Evolutionary conservation across 53 echinoderm and acorn worm genomes (phyloP), one percentile per base, ranked within the genome.

Genomic region (Echinarachnius parma): DNA sequence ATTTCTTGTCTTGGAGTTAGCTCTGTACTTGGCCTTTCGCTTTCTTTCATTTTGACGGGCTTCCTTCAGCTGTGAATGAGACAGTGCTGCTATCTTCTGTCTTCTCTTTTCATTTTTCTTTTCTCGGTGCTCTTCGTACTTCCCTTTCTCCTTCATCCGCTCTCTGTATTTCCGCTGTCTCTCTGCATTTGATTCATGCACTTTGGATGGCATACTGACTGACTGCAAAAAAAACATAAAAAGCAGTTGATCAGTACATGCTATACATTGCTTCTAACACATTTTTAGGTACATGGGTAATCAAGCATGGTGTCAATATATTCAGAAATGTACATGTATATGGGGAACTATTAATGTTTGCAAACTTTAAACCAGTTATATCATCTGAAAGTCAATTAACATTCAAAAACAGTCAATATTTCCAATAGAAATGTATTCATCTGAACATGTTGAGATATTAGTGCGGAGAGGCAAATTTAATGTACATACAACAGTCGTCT

Each of bases 131-230:
- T 59, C 22, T 21, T 59, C 25, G 11, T 33, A 32, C 34, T 16
- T 31, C 8, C 34, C 62, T 32, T 61, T 32, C 34, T 61, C 34
- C 21, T 61, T 61, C 35, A 31, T 9, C 8, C 33, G 9, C 35
- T 61, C 62, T 61, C 62, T 61, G 62, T 32, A 61, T 21, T 23
- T 9, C 30, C 60, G 26, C 25, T 59, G 60, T 23, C 30, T 59
- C 25, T 59, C 22, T 4, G 60, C 23, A 59, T 23, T 59, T 26
- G 60, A 21, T 59, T 28, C 26, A 9, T 13, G 60, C 27, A 59
- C 30, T 26, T 59, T 59, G 60, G 42, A 13, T 39, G 42, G 42
- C 42, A 39, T 39, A 39, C 7, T 39, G 42, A 39, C 42, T 13
- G n/a, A n/a, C 42, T 39, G 42, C 42, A 39, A 13, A 39, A 39